A percentile compares a stretch with the other conserved stretches of the same genome.
These are phyloP conservation scores for Caradrina kadenii DNA, from an alignment of 2,888 invertebrate species.

Conservation along the genomic window DNA sequence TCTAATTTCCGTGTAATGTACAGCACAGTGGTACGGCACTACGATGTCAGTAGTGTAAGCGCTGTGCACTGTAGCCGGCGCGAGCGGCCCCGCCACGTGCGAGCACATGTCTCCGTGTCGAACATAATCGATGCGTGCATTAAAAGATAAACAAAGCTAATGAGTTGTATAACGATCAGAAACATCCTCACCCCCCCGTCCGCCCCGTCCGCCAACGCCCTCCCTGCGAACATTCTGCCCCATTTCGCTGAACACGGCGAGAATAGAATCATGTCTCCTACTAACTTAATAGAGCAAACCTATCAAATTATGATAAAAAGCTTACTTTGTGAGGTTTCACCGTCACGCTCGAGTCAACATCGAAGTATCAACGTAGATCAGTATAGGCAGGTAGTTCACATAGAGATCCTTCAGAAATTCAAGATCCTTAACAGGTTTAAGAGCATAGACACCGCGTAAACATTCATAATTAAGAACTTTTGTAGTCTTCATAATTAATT, in stretches of 20 bases:
- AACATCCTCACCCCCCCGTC: neutral
- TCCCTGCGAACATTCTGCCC: constrained; percentile 28
- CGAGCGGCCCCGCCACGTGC: too few species aligned
- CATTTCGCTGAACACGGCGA: constrained; percentile 48
- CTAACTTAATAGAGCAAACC: constrained; percentile 36
- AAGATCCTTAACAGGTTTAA: neutral
- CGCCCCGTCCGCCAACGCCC: neutral
- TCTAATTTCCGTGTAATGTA: neutral
- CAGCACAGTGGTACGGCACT: neutral
- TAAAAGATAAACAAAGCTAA: constrained; percentile 52
- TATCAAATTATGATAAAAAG: constrained; percentile 37
- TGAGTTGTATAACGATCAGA: constrained; percentile 56
- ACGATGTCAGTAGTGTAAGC: neutral
- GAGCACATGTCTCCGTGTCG: constrained; percentile 10
- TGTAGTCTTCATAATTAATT: neutral
- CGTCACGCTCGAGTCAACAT: constrained; percentile 1
- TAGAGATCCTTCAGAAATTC: neutral
- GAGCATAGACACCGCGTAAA: neutral
- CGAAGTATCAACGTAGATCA: constrained; percentile 5
- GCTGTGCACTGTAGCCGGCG: too few species aligned
- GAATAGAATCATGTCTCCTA: constrained; percentile 35
- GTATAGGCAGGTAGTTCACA: neutral
- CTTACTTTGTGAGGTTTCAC: neutral
- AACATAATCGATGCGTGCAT: constrained; percentile 32
- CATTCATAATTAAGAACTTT: neutral